Base-by-base conservation (phyloP, 1,140 invertebrate species). In the Gryon sp. region DNA sequence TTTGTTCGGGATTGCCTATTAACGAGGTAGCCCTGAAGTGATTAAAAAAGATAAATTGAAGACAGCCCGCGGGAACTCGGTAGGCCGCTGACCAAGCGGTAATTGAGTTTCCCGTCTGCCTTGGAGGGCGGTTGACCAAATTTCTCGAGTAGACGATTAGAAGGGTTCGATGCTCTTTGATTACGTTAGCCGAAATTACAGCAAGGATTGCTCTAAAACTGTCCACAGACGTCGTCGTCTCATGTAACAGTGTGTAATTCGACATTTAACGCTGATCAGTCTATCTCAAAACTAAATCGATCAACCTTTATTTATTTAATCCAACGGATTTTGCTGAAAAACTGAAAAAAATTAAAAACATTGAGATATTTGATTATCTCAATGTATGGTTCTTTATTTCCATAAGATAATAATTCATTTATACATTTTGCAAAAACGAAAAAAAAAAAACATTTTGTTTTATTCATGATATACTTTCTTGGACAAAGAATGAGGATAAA, bases 91-190 rank as follows among this genome's bases (percentile, higher is more conserved):
- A 83, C 82, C 82, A 82, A 83, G 78, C 80, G 75, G 55, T 87
- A 87, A 87, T 77, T 80, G 79, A 84, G 85, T 87, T 86, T 85
- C 78, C 63, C 73, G 68, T 45, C 65, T 59, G 63, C 79, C 85
- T 83, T 78, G 38, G 28, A 84, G 84, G 81, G 76, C 60, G 73
- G 82, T 83, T 86, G 80, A 84, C 83, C 82, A 86, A 84, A 88
- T 87, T 87, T 76, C 84, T 86, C 82, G 78, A 76, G 79, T 52
- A 80, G 81, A 85, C 86, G 84, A 88, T 88, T 86, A 86, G 73
- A 81, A 83, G 84, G 86, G 84, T 85, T 81, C 79, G 79, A 75
- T 80, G 53, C 66, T 79, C 70, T 68, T 70, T 76, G 68, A 74
- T 73, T 73, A 77, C 38, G 63, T 66, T 36, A 7, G 3, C 15